Evolutionary conservation across 53 echinoderm and acorn worm genomes (phyloP).

Genomic region (Holothuria scabra): DNA sequence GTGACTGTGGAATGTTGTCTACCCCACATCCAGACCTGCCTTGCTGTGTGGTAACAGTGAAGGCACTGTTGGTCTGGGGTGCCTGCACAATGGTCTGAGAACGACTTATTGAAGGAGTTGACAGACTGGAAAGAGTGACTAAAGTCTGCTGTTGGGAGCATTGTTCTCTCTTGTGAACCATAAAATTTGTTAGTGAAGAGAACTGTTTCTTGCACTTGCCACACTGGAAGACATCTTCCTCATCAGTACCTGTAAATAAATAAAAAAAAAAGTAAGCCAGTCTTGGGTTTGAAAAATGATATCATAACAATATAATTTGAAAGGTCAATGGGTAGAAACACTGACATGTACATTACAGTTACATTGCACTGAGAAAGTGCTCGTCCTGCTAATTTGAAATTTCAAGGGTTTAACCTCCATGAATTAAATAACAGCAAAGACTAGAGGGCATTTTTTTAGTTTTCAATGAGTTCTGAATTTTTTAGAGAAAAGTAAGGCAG

Average conservation of each 20-base stretch:
- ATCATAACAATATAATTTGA: too few species aligned
- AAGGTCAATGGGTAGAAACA: too few species aligned
- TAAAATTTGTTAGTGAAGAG: slow-evolving; percentile 84
- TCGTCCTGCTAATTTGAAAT: too few species aligned
- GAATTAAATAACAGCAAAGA: too few species aligned
- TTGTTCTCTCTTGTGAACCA: slow-evolving; percentile 91
- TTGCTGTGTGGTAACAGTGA: slow-evolving; percentile 80
- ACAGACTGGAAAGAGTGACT: slow-evolving; percentile 48
- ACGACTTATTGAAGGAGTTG: slow-evolving; percentile 56
- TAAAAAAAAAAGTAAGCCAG: too few species aligned
- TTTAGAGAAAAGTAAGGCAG: too few species aligned
- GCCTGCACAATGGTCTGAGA: slow-evolving; percentile 58
- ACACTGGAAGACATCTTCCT: slow-evolving; percentile 97
- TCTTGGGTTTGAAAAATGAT: too few species aligned
- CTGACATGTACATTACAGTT: too few species aligned
- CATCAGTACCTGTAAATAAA: slow-evolving; percentile 54
- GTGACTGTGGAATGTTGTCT: slow-evolving; percentile 72
- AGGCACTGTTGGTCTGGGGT: slow-evolving; percentile 76
- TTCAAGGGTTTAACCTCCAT: too few species aligned
- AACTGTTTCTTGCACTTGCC: slow-evolving; percentile 99
- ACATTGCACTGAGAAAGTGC: too few species aligned
- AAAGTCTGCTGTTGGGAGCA: slow-evolving; percentile 56
- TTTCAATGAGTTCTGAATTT: too few species aligned
- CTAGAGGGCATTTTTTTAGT: too few species aligned
- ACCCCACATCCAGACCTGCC: slow-evolving; percentile 54